Conservation (phyloP, 2,888 invertebrate species). For the Graphium colonna region DNA sequence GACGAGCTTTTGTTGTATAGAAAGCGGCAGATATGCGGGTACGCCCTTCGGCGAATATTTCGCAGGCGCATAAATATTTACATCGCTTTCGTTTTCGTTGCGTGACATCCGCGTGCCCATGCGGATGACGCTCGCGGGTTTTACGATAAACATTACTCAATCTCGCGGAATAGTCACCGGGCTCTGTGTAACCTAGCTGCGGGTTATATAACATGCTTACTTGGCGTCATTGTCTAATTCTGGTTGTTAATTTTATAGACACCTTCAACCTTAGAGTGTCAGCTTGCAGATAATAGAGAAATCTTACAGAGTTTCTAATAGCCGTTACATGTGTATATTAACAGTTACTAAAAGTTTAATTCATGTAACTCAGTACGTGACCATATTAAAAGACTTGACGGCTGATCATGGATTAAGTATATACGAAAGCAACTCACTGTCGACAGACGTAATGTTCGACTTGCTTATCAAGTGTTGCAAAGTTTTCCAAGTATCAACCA, state of each 20-base stretch:
- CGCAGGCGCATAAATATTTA: constrained; percentile 74
- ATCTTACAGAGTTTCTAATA: no score
- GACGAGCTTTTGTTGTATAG: constrained; percentile 75
- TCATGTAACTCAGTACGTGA: background rate
- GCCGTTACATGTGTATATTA: no score
- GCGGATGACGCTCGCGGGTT: constrained; percentile 37
- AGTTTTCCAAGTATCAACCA: no score
- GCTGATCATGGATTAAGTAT: no score
- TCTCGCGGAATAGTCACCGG: constrained; percentile 48
- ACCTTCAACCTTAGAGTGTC: no score
- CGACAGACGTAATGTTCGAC: no score
- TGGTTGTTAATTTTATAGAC: no score
- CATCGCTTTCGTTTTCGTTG: constrained; percentile 73
- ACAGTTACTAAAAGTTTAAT: no score
- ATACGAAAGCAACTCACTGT: no score
- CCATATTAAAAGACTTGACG: background rate
- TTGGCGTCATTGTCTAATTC: background rate
- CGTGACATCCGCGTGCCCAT: constrained; percentile 47
- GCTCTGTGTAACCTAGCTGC: constrained; percentile 17
- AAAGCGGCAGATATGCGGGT: constrained; percentile 73
- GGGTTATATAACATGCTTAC: constrained; percentile 51
- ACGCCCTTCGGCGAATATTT: constrained; percentile 77
- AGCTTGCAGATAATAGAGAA: no score
- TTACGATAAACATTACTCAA: constrained; percentile 69
- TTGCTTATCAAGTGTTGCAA: no score